phyloP scores from a whole-genome alignment of 2,797 vertebrate species.

The Todus mexicanus region DNA sequence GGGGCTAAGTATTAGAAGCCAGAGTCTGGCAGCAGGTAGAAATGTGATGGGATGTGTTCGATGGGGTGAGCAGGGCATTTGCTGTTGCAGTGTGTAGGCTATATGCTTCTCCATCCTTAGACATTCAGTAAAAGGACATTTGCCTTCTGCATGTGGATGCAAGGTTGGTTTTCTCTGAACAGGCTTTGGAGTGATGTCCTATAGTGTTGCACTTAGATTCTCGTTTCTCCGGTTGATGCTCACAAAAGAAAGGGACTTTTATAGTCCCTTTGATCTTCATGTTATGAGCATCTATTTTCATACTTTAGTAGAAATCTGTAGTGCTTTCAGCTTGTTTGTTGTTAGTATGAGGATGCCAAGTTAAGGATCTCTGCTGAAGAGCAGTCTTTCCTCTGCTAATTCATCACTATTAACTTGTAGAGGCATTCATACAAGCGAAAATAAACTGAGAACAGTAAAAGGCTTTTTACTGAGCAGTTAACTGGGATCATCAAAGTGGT shows the following conservation, averaged over 20 bases:
- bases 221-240: neutral
- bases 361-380: neutral
- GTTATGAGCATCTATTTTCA: neutral
- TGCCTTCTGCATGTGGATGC: neutral
- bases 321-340: neutral
- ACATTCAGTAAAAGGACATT: neutral
- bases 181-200: neutral
- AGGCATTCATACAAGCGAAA: neutral
- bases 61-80: neutral
- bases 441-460: neutral
- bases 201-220: neutral
- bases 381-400: neutral
- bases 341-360: neutral
- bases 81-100: neutral
- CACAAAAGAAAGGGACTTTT: neutral
- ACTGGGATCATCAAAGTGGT: neutral
- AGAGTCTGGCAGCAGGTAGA: neutral
- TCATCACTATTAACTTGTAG: neutral
- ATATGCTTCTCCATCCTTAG: neutral
- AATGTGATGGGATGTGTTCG: neutral
- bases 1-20: neutral
- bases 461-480: neutral
- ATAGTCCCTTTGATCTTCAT: neutral
- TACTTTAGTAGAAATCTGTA: neutral
- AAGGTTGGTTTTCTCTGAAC: neutral